These are phyloP conservation scores for Augiades crinisus DNA, from an alignment of 2,888 invertebrate species.

Conservation along the genomic window DNA sequence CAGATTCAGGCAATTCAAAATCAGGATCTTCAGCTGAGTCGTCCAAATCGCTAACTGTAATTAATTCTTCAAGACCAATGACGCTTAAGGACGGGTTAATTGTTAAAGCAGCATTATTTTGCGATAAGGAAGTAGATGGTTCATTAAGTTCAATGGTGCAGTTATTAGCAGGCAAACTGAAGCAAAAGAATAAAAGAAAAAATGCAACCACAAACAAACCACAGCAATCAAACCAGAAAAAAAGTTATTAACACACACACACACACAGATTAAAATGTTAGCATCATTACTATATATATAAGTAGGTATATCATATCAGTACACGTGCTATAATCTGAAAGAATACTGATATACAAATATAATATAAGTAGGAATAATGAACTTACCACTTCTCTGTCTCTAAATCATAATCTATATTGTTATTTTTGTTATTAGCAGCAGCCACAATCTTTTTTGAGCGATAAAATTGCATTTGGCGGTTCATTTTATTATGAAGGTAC, in stretches of 20 bases:
- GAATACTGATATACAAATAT: neutral
- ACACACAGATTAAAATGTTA: too few species aligned
- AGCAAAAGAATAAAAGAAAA: slow-evolving; percentile 23
- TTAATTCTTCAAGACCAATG: neutral
- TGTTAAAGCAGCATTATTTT: neutral
- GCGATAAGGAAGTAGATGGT: slow-evolving; percentile 21
- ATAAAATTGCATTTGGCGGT: slow-evolving; percentile 20
- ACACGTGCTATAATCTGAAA: neutral
- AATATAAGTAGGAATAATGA: neutral
- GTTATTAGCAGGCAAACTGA: slow-evolving; percentile 25
- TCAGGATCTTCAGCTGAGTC: neutral
- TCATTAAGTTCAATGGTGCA: slow-evolving; percentile 20
- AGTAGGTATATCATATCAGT: neutral
- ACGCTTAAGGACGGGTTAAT: neutral
- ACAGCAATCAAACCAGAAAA: too few species aligned
- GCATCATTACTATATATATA: neutral
- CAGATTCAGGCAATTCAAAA: neutral
- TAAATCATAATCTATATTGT: neutral
- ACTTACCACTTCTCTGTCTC: neutral
- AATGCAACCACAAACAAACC: slow-evolving; percentile 16
- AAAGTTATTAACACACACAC: too few species aligned
- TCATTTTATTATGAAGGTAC: slow-evolving; percentile 11
- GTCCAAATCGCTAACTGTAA: neutral
- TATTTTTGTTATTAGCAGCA: slow-evolving; percentile 9
- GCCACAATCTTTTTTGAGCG: slow-evolving; percentile 17